Evolutionary conservation across 30 jellyfish, hydroid and myxozoan species (phyloP), one percentile per base, ranked within the genome.

Genomic region (Chironex yamaguchii): DNA sequence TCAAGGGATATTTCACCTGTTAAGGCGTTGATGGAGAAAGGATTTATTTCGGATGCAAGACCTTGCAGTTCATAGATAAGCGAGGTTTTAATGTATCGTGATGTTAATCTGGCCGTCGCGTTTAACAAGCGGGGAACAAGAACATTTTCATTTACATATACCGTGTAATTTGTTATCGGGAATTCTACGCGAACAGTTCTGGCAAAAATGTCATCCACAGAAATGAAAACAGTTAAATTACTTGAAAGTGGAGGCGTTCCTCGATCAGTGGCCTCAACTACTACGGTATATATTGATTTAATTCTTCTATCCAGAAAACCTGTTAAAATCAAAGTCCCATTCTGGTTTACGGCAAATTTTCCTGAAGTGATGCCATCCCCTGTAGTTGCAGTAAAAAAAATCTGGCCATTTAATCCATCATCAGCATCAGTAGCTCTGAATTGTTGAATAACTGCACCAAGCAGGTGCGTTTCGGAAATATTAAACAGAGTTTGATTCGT

Each of bases 341-440:
- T 90, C 24, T 77, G 75, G 52, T 73, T 82, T 34, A 92, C 89
- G 0, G 82, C 54, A 31, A 92, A 92, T 54, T 76, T 81, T 20
- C 67, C 90, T 54, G 34, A 52, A 21, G 88, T 93, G 36, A 62
- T 36, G 9, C 17, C 13, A 17, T 9, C 13, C n/a, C 96, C 97
- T 24, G 79, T 84, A 29, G 53, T 87, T n/a, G 88, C 84, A 62
- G 51, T 69, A 71, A 42, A 91, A n/a, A 27, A 75, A n/a, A 79
- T 32, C 76, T 72, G 81, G 29, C 91, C 90, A 36, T 85, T 91
- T 22, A 80, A 63, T 2, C 77, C 71, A 23, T 79, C 80, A 53
- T 93, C 98, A 31, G 81, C 96, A 48, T 86, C 98, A 0, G 97
- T 89, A 34, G 97, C 98, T 14, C 89, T 24, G 9, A 93, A 31